Percentiles rank a stretch among this genome's conserved stretches.
Evolutionary conservation across 2,797 vertebrate genomes (phyloP).

Genomic region (Ctenochaetus hawaiiensis): DNA sequence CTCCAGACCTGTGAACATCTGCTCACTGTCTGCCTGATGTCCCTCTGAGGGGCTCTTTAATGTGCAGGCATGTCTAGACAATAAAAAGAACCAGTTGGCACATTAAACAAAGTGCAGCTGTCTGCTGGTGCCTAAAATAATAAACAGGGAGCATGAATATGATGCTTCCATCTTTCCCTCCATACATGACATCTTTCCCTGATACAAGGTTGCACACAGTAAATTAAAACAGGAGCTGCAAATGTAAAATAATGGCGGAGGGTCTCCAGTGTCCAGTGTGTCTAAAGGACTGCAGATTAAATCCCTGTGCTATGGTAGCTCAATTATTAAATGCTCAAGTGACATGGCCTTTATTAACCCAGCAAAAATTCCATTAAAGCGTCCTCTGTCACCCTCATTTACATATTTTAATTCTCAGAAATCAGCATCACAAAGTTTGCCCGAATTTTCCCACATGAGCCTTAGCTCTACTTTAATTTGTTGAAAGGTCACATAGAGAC

Average conservation of each 20-base stretch:
- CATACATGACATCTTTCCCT: neutral
- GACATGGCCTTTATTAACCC: conserved; percentile 48
- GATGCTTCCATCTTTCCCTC: conserved; percentile 4
- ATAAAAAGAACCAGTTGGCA: conserved; percentile 45
- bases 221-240: neutral
- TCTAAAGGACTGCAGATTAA: conserved; percentile 14
- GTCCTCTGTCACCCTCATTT: conserved; percentile 22
- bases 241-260: neutral
- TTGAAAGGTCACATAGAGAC: conserved; percentile 40
- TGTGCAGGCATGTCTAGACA: conserved; percentile 50
- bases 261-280: conserved; percentile 1
- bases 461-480: conserved; percentile 35
- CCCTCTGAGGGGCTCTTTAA: conserved; percentile 30
- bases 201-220: neutral
- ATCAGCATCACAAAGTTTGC: conserved; percentile 18
- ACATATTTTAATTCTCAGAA: conserved; percentile 16
- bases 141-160: conserved; percentile 12
- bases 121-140: conserved; percentile 22
- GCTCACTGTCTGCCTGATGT: conserved; percentile 36
- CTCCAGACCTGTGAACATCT: conserved; percentile 44
- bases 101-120: conserved; percentile 42
- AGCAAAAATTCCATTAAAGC: conserved; percentile 41
- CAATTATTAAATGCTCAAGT: conserved; percentile 42
- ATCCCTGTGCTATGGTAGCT: conserved; percentile 14
- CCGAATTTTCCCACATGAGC: conserved; percentile 16